Percentiles rank a stretch among this genome's conserved stretches.
Evolutionary conservation across 2,113 vertebrate genomes (phyloP).

Genomic region (Callaeas wilsoni): DNA sequence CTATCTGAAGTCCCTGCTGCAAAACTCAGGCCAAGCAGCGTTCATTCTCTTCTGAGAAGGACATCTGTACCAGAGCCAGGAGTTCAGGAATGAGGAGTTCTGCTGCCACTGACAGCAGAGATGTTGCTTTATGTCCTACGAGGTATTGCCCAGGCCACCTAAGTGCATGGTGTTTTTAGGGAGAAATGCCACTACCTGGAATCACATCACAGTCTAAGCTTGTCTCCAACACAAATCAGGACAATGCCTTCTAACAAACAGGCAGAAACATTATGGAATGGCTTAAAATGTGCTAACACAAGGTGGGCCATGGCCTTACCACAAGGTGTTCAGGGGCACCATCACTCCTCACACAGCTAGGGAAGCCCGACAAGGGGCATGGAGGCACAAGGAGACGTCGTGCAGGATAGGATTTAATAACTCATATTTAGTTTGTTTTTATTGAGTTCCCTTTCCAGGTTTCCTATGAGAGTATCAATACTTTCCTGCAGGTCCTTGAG

Average conservation of each 20-base stretch:
- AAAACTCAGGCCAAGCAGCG: constrained; percentile 32
- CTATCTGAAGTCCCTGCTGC: constrained; percentile 25
- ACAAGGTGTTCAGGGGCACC: background rate
- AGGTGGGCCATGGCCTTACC: background rate
- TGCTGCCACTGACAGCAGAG: constrained; percentile 10
- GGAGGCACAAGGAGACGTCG: background rate
- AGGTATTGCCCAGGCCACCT: constrained; percentile 33
- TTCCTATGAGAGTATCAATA: constrained; percentile 94
- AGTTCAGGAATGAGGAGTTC: constrained; percentile 5
- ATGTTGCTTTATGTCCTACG: constrained; percentile 15
- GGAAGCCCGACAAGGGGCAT: background rate
- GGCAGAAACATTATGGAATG: background rate
- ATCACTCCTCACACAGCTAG: background rate
- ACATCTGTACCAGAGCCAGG: constrained; percentile 4
- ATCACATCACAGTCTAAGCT: constrained; percentile 54
- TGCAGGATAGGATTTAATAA: constrained; percentile 66
- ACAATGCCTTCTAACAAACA: constrained; percentile 69
- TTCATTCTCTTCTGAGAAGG: constrained; percentile 33
- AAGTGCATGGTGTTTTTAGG: constrained; percentile 72
- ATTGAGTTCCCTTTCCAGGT: constrained; percentile 94
- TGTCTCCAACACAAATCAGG: constrained; percentile 65
- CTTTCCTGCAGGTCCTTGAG: constrained; percentile 97
- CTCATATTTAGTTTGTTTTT: constrained; percentile 90
- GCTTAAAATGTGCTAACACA: background rate
- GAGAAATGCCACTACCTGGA: background rate